Evolutionary conservation across 2,113 vertebrate species (phyloP).

Genomic region (Syngnathoides biaculeatus): DNA sequence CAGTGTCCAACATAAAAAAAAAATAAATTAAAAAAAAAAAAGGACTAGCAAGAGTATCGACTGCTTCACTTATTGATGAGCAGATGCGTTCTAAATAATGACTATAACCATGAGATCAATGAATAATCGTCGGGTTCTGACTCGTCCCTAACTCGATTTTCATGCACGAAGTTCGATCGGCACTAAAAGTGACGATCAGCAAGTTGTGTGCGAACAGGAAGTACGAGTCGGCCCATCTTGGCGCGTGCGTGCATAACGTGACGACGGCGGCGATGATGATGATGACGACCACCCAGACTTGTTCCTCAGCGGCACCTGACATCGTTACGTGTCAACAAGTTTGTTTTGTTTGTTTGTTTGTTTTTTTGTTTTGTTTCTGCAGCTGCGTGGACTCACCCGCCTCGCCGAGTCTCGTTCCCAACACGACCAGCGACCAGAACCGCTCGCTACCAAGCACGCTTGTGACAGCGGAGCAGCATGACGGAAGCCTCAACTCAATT

Average conservation of each 20-base stretch:
- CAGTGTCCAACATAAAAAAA: too few species aligned
- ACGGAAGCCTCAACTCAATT: background rate
- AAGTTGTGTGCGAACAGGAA: background rate
- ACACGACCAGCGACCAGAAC: constrained; percentile 60
- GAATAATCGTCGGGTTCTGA: too few species aligned
- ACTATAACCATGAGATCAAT: too few species aligned
- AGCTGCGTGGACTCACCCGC: constrained; percentile 55
- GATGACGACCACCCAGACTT: background rate
- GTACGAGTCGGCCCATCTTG: background rate
- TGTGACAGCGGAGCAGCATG: constrained; percentile 30
- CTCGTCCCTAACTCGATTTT: too few species aligned
- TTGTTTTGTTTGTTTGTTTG: too few species aligned
- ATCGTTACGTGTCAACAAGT: background rate
- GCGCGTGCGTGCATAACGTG: constrained; percentile 1
- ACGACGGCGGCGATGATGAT: background rate
- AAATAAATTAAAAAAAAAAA: too few species aligned
- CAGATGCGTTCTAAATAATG: too few species aligned
- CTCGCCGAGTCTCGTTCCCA: constrained; percentile 49
- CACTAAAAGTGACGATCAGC: background rate
- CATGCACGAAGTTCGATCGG: background rate
- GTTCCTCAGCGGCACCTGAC: constrained; percentile 48
- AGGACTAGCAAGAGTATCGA: too few species aligned
- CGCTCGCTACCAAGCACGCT: constrained; percentile 31
- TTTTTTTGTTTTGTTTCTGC: too few species aligned
- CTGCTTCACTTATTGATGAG: too few species aligned